Evolutionary conservation across 2,797 vertebrate species (phyloP).

Genomic region (Molossus alvarezi): DNA sequence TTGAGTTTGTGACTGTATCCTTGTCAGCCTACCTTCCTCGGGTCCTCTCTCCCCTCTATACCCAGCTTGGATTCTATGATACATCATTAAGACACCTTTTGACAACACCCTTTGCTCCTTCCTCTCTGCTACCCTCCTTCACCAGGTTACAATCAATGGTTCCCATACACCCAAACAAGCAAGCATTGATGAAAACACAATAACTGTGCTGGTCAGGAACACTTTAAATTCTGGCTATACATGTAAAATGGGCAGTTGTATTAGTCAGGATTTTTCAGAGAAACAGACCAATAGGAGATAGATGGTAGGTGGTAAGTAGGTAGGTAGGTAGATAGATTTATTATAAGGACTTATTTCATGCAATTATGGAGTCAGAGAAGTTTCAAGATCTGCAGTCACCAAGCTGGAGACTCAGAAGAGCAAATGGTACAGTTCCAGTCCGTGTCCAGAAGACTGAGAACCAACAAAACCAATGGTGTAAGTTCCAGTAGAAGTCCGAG

Average conservation of each 20-base stretch:
- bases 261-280: not conserved
- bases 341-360: not conserved
- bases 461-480: not conserved
- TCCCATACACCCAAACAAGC: not conserved
- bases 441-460: not conserved
- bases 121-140: not conserved
- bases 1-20: not conserved
- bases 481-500: not conserved
- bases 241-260: not conserved
- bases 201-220: not conserved
- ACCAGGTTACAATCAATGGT: not conserved
- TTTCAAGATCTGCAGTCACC: not conserved
- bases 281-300: not conserved
- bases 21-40: not conserved
- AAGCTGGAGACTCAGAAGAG: not conserved
- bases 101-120: not conserved
- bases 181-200: not conserved
- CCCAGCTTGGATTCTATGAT: not conserved
- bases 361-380: not conserved
- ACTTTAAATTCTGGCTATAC: conserved; percentile 31
- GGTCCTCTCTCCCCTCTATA: not conserved
- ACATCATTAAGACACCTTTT: conserved; percentile 12
- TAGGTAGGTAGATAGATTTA: not conserved
- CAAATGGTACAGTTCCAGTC: not conserved
- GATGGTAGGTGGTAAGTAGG: not conserved